Base-by-base conservation (phyloP, 2,797 vertebrate species). In the Chaunax sp. region DNA sequence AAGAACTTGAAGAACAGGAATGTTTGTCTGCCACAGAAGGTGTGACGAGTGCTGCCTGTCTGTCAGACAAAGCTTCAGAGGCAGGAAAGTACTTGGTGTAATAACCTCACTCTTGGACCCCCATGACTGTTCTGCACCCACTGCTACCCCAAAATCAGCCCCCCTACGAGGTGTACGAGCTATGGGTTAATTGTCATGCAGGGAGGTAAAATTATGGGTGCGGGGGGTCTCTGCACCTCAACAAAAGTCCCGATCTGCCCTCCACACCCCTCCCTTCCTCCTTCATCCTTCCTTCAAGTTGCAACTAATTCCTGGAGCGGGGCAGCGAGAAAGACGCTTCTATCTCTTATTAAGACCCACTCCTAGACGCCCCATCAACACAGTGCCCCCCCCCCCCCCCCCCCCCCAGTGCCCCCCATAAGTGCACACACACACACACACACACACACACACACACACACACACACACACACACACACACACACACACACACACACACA, bases 171-270 rank as follows among this genome's bases (percentile, higher is more conserved):
- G 80, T 78, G 69, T 72, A 75, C 77, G 82, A 83, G 88, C 89
- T 80, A 37, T 15, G 86, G 91, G 94, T 93, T 94, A 94, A 94
- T 93, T 93, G 91, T 85, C 90, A 87, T 85, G 84, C 89, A 81
- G 88, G 84, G 89, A 87, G 84, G 90, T 90, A 91, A 89, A 92
- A 90, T 85, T 78, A 69, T 87, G 89, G 87, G 85, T 89, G 87
- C 68, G 83, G 92, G 88, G 89, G 91, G 90, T 92, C 90, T 83
- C 61, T 79, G 75, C 86, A 93, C 90, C 90, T 93, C 89, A 85
- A 87, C 88, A 85, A 88, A 86, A 91, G 84, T 84, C 72, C 75
- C 73, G 69, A 72, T 85, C 80, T 72, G 37, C 72, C 62, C 64
- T 53, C 52, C 62, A 54, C 6, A 22, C 43, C 23, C 19, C 33